phyloP scores from a whole-genome alignment of 2,888 invertebrate genomes.

The Stenichneumon culpator region DNA sequence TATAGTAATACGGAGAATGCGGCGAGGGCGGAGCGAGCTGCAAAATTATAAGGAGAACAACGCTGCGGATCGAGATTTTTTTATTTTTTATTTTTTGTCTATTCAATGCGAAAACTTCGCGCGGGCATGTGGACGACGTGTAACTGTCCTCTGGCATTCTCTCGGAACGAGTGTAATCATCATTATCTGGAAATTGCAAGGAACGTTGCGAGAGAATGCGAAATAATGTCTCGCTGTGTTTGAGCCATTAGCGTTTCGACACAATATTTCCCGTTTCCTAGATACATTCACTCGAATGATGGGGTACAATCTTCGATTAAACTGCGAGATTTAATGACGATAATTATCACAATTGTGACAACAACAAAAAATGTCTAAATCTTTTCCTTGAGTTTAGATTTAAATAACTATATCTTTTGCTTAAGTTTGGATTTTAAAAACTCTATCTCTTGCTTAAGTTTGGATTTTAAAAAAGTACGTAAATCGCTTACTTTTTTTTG shows the following conservation, averaged over 20 bases:
- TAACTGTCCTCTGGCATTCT: not conserved
- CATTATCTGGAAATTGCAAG: conserved; percentile 3
- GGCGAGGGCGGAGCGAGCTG: not conserved
- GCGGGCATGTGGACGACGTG: not conserved
- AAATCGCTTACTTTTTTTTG: too few relatives aligned
- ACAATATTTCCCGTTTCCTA: not conserved
- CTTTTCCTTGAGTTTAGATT: not conserved
- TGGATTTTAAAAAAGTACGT: too few relatives aligned
- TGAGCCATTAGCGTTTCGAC: conserved; percentile 2
- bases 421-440: too few relatives aligned
- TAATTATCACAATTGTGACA: not conserved
- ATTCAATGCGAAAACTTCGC: not conserved
- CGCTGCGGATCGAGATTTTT: not conserved
- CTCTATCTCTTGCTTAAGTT: too few relatives aligned
- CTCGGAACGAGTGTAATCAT: conserved; percentile 6
- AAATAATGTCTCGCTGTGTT: not conserved
- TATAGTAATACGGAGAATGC: not conserved
- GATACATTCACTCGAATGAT: not conserved
- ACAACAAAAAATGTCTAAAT: not conserved
- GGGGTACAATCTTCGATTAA: not conserved
- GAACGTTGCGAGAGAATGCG: not conserved
- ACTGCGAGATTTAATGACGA: not conserved
- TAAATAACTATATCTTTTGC: too few relatives aligned
- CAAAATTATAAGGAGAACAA: not conserved
- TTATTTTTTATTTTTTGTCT: not conserved